Evolutionary conservation across 2,113 vertebrate genomes (phyloP).

Genomic region (Etia nguti): DNA sequence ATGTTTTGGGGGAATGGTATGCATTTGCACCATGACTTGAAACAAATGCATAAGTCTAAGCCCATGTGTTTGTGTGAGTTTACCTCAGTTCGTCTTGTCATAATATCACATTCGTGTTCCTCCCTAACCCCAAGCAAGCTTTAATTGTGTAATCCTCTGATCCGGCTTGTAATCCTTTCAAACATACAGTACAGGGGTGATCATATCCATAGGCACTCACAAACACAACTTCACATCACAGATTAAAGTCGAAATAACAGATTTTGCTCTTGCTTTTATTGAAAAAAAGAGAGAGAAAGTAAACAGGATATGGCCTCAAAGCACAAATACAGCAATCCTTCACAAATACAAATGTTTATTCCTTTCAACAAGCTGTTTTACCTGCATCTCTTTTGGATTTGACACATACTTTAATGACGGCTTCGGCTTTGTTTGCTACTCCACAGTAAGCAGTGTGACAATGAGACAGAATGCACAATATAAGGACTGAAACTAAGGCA

Average conservation of each 20-base stretch:
- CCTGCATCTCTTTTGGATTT: background rate
- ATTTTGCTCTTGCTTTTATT: background rate
- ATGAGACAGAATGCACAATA: background rate
- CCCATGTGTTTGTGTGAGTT: background rate
- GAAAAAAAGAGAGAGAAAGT: background rate
- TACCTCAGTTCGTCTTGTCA: background rate
- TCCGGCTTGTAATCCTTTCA: slow-evolving; percentile 52
- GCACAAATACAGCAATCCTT: background rate
- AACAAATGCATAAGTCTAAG: background rate
- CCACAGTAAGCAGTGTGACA: background rate
- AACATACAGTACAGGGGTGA: slow-evolving; percentile 3
- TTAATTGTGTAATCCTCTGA: slow-evolving; percentile 64
- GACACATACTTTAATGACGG: background rate
- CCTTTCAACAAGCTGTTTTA: background rate
- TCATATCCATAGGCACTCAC: background rate
- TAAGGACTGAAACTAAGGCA: background rate
- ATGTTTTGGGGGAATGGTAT: background rate
- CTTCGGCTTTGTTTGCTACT: background rate
- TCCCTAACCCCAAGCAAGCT: background rate
- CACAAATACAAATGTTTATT: background rate
- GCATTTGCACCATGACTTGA: background rate
- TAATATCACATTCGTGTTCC: background rate
- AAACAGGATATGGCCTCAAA: background rate
- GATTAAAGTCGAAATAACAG: background rate
- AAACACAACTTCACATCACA: background rate